Evolutionary conservation across 2,888 invertebrate genomes (phyloP).

Genomic region (Tenthredo amoena): DNA sequence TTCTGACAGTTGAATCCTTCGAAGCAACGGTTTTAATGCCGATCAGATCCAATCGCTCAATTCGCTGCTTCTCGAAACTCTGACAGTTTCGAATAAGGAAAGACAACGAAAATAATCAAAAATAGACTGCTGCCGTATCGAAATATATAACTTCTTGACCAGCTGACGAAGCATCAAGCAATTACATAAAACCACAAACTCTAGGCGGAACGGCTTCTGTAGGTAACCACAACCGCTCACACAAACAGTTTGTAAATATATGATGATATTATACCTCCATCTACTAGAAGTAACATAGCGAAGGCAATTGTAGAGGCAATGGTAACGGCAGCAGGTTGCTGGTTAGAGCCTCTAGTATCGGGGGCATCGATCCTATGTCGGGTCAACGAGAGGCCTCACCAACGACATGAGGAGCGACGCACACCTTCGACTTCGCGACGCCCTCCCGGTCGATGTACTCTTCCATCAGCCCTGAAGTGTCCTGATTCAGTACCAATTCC

Average conservation of each 20-base stretch:
- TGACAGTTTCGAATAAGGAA: not conserved
- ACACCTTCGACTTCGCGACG: not conserved
- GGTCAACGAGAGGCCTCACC: constrained; percentile 72
- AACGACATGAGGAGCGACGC: constrained; percentile 48
- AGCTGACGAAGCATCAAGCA: not conserved
- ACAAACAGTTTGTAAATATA: not conserved
- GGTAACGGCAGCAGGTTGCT: constrained; percentile 61
- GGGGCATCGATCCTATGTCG: constrained; percentile 74
- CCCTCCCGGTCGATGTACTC: constrained; percentile 47
- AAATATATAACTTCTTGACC: not conserved
- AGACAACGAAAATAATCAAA: not conserved
- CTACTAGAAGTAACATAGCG: not conserved
- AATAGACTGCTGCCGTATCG: not conserved
- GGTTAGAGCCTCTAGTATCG: constrained; percentile 63
- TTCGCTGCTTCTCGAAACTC: not conserved
- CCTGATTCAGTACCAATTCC: constrained; percentile 22
- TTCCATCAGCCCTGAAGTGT: constrained; percentile 10
- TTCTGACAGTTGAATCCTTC: not conserved
- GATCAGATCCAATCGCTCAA: not conserved
- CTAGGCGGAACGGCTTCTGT: not conserved
- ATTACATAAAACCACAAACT: not conserved
- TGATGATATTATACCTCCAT: not conserved
- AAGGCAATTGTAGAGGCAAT: constrained; percentile 14
- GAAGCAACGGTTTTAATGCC: not conserved
- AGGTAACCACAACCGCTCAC: not conserved